These are phyloP conservation scores for Megathymus violae DNA, from an alignment of 1,140 invertebrate genomes.

Conservation along the genomic window DNA sequence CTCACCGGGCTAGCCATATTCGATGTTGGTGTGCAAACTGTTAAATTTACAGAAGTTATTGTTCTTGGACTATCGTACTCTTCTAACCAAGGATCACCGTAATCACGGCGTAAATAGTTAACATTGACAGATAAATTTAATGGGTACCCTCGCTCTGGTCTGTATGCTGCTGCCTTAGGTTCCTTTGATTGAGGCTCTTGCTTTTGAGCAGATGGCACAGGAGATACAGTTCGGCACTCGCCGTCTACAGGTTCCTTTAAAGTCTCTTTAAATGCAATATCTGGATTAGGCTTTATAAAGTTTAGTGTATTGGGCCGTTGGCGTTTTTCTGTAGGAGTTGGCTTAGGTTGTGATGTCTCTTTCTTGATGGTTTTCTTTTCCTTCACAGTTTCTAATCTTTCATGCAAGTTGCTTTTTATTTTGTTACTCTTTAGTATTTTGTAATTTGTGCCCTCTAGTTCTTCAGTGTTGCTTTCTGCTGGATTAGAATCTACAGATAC, in stretches of 20 bases:
- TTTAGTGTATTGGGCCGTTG: conserved; percentile 78
- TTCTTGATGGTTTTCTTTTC: conserved; percentile 78
- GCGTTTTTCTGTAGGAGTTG: conserved; percentile 57
- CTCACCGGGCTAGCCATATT: conserved; percentile 75
- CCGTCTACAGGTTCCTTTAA: conserved; percentile 60
- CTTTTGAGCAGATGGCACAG: conserved; percentile 55
- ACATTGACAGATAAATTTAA: conserved; percentile 85
- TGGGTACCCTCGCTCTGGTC: conserved; percentile 68
- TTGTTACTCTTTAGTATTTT: conserved; percentile 78
- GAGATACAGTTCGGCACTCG: conserved; percentile 63
- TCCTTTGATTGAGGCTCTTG: conserved; percentile 53
- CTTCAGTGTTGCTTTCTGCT: conserved; percentile 40
- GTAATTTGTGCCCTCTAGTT: conserved; percentile 74
- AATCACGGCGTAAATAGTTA: conserved; percentile 81
- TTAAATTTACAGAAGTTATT: conserved; percentile 81
- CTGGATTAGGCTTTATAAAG: conserved; percentile 78
- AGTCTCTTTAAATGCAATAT: conserved; percentile 77
- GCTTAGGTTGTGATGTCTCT: conserved; percentile 45
- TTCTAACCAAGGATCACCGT: conserved; percentile 78
- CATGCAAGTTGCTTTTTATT: conserved; percentile 75
- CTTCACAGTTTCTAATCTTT: conserved; percentile 67
- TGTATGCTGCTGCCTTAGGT: conserved; percentile 51
- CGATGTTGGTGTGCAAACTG: conserved; percentile 80
- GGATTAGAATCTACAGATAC: conserved; percentile 33
- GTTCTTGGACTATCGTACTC: conserved; percentile 75